These are phyloP conservation scores for Stichodactyla helianthus DNA, from an alignment of 64 coral and sea anemone genomes.

Conservation along the genomic window DNA sequence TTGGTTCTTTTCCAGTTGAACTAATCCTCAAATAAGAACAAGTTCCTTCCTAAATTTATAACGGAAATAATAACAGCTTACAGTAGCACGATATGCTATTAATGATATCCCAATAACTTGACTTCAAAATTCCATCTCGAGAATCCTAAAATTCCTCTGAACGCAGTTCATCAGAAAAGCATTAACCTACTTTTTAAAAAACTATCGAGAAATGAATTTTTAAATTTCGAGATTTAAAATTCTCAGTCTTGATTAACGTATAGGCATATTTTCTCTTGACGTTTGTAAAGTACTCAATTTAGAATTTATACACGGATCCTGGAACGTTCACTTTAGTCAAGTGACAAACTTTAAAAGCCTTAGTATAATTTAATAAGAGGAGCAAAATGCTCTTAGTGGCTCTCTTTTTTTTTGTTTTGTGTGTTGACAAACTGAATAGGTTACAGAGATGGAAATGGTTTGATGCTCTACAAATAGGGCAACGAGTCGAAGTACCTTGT, in stretches of 20 bases:
- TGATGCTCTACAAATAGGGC: background rate
- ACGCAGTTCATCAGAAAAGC: background rate
- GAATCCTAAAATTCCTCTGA: background rate
- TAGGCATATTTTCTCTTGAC: background rate
- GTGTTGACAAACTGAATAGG: slow-evolving; percentile 1
- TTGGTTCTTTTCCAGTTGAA: background rate
- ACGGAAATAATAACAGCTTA: background rate
- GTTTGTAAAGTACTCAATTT: background rate
- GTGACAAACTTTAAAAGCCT: slow-evolving; percentile 8
- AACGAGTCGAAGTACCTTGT: slow-evolving; percentile 6
- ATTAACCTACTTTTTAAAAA: background rate
- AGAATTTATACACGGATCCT: background rate
- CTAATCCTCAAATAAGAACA: background rate
- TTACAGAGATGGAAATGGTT: background rate
- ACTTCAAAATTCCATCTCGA: background rate
- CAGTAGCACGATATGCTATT: background rate
- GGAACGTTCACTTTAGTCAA: background rate
- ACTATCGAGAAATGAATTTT: no score
- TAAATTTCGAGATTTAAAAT: no score
- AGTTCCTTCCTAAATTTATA: slow-evolving; percentile 3
- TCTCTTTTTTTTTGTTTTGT: slow-evolving; percentile 4
- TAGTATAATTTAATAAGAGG: slow-evolving; percentile 8
- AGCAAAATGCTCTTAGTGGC: background rate
- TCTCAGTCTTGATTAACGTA: background rate
- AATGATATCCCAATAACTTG: background rate